These are phyloP conservation scores for Pantherophis vulpinus DNA, from an alignment of 2,797 vertebrate species.

Conservation along the genomic window DNA sequence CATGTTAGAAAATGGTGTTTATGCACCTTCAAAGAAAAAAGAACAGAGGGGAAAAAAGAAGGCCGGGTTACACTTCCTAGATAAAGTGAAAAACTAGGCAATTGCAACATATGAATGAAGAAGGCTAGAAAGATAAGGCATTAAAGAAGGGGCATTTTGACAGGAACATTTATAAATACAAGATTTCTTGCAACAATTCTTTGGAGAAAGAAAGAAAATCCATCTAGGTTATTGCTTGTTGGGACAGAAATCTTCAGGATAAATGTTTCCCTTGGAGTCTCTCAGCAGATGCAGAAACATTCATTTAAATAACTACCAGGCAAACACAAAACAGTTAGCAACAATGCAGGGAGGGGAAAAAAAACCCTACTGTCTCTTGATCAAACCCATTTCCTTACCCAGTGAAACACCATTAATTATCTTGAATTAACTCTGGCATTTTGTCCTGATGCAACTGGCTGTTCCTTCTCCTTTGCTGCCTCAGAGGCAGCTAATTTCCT, in stretches of 20 bases:
- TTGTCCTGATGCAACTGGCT: neutral
- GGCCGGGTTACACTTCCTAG: neutral
- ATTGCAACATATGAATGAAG: constrained; percentile 35
- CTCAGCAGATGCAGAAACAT: constrained; percentile 37
- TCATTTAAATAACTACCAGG: constrained; percentile 6
- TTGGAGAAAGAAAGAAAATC: constrained; percentile 4
- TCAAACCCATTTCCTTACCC: constrained; percentile 6
- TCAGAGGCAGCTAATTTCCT: constrained; percentile 22
- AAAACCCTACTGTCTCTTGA: neutral
- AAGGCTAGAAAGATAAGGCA: constrained; percentile 18
- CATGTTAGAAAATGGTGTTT: neutral
- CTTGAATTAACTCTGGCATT: constrained; percentile 37
- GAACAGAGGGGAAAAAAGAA: neutral
- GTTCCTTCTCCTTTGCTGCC: neutral
- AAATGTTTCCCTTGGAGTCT: constrained; percentile 42
- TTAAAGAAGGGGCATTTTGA: constrained; percentile 26
- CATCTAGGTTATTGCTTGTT: constrained; percentile 35
- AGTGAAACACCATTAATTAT: constrained; percentile 18
- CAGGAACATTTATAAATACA: constrained; percentile 43
- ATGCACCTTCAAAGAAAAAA: neutral
- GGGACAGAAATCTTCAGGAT: constrained; percentile 26
- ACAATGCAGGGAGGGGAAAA: neutral
- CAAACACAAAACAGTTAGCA: constrained; percentile 34
- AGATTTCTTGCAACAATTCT: constrained; percentile 36
- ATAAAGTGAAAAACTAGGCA: constrained; percentile 17